phyloP scores from a whole-genome alignment of 1,140 invertebrate genomes.

The Schlechtendalia chinensis region DNA sequence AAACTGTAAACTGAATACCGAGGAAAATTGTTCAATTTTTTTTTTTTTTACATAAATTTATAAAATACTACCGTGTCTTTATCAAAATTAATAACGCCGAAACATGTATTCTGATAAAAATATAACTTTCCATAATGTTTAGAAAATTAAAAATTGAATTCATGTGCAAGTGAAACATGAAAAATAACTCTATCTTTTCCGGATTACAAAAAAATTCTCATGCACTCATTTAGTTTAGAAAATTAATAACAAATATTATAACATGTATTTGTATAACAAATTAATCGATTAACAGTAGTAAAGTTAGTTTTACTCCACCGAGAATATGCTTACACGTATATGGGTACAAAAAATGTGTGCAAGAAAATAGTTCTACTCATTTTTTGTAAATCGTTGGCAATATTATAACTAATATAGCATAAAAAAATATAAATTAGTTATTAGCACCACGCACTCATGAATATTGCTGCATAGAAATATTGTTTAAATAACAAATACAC shows the following conservation, averaged over 20 bases:
- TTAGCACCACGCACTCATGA: too few species aligned
- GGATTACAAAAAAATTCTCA: background rate
- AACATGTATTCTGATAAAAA: too few species aligned
- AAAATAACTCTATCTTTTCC: background rate
- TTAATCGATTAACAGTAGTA: background rate
- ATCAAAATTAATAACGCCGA: too few species aligned
- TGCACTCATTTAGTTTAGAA: background rate
- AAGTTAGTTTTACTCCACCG: background rate
- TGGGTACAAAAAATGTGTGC: slow-evolving; percentile 40
- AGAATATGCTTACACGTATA: background rate
- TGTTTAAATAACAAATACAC: too few species aligned
- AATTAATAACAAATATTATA: background rate
- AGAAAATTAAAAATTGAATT: background rate
- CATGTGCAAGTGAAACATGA: background rate
- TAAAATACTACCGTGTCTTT: too few species aligned
- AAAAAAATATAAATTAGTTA: background rate
- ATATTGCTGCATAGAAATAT: background rate
- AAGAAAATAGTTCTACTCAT: slow-evolving; percentile 16
- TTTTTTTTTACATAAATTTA: too few species aligned
- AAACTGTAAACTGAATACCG: too few species aligned
- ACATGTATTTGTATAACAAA: background rate
- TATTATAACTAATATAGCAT: background rate
- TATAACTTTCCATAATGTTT: too few species aligned
- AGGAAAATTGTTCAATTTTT: too few species aligned
- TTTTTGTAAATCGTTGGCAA: slow-evolving; percentile 11